phyloP scores from a whole-genome alignment of 2,113 vertebrate species.

The Bagarius yarrelli region DNA sequence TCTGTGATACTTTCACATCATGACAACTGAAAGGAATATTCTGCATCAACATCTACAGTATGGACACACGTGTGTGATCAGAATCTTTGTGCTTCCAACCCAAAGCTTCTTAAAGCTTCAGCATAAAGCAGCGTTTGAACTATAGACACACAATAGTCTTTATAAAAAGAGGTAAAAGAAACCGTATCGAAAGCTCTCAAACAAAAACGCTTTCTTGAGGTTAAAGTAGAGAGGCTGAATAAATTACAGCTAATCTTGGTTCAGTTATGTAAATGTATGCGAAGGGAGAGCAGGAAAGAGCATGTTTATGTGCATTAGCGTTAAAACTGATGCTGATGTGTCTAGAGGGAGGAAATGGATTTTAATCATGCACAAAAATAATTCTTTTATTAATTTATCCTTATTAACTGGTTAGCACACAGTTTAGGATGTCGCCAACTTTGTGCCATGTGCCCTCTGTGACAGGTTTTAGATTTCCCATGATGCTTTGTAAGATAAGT shows the following conservation, averaged over 20 bases:
- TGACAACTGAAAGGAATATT: too few relatives aligned
- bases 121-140: background rate
- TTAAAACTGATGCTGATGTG: conserved; percentile 15
- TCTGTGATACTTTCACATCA: too few relatives aligned
- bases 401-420: background rate
- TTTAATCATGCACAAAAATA: background rate
- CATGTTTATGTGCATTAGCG: conserved; percentile 54
- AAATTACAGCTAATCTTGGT: conserved; percentile 64
- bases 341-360: background rate
- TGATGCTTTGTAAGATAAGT: too few relatives aligned
- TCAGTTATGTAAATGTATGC: conserved; percentile 73
- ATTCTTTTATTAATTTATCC: background rate
- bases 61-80: too few relatives aligned
- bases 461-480: too few relatives aligned
- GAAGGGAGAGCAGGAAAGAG: conserved; percentile 57
- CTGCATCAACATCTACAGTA: too few relatives aligned
- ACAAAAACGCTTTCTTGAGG: conserved; percentile 64
- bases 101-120: background rate
- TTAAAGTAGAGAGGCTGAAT: conserved; percentile 60
- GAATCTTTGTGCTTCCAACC: background rate
- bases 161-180: conserved; percentile 53
- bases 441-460: too few relatives aligned
- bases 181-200: conserved; percentile 57
- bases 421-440: too few relatives aligned
- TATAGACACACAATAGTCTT: conserved; percentile 44